These are phyloP conservation scores for Rhea pennata DNA, from an alignment of 2,113 vertebrate species.

Conservation along the genomic window DNA sequence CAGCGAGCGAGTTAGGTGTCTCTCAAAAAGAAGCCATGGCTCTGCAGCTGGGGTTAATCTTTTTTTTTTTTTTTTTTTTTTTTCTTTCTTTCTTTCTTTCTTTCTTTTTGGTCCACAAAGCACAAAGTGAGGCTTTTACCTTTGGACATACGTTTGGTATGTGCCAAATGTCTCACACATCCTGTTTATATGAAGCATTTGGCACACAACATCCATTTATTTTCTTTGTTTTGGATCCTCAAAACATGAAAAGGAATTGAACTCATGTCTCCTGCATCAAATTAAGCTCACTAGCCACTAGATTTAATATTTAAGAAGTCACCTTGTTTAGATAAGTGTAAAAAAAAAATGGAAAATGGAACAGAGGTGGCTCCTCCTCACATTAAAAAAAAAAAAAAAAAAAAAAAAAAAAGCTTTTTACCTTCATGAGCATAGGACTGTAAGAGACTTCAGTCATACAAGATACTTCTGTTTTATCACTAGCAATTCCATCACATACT, in stretches of 20 bases:
- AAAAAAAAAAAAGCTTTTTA: not conserved
- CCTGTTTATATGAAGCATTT: not conserved
- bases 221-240: not conserved
- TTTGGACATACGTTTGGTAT: not conserved
- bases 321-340: not conserved
- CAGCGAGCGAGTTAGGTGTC: not conserved
- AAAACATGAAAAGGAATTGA: not conserved
- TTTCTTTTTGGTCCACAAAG: not conserved
- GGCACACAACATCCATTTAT: not conserved
- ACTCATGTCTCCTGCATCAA: not conserved
- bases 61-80: not conserved
- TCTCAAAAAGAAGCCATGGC: not conserved
- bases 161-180: not conserved
- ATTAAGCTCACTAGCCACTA: not conserved
- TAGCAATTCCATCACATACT: not conserved
- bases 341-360: not conserved
- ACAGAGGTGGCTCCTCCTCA: fast-evolving
- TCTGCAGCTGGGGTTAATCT: not conserved
- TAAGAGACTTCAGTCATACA: not conserved
- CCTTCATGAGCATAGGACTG: not conserved
- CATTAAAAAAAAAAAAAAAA: not conserved
- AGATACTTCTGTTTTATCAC: not conserved
- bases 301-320: not conserved
- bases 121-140: not conserved
- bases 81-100: no score